Base-by-base conservation (phyloP, 1,140 invertebrate species). In the Goniozus legneri region DNA sequence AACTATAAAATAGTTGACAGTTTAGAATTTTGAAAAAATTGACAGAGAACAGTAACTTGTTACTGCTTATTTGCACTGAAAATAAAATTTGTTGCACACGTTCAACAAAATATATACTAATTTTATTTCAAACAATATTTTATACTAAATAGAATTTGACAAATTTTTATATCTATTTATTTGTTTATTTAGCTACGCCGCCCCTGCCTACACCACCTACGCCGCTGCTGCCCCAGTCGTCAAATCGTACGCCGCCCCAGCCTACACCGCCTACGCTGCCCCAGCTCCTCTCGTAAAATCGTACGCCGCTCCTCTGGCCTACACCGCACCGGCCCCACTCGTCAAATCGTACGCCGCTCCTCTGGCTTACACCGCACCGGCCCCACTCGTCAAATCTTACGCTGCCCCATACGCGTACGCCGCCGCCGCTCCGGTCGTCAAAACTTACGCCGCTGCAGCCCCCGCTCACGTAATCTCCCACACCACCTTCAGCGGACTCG, bases 371-470 rank as follows among this genome's bases (percentile, higher is more conserved):
- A 38, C 50, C 12, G 37, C 47, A 16, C 56, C 60, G 16, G 54
- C 58, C 14, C 56, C 55, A 8, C 27, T 65, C 27, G 47, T 62
- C 21, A 69, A 70, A 38, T 44, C 66, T 4, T 27, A 27, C 56
- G 78, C 77, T 54, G 69, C 67, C 56, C 65, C 67, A 45, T 77
- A 79, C 55, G 14, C 10, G 2, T 33, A 42, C 21, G 43, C 50
- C 12, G 37, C 47, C 18, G 57, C 60, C 16, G 54, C 58, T 15
- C 56, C 55, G 8, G 30, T 65, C 27, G 47, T 62, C 21, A 69
- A 70, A 38, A 78, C 77, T 33, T 77, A 79, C 45, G 78, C 79
- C 18, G 68, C 72, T 33, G 66, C 71, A 34, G 78, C 79, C n/a
- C 70, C 79, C 38, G 76, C 37, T 19, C 8, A 19, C 13, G 30